Evolutionary conservation across 2,888 invertebrate genomes (phyloP).

Genomic region (Anthophora plumipes): DNA sequence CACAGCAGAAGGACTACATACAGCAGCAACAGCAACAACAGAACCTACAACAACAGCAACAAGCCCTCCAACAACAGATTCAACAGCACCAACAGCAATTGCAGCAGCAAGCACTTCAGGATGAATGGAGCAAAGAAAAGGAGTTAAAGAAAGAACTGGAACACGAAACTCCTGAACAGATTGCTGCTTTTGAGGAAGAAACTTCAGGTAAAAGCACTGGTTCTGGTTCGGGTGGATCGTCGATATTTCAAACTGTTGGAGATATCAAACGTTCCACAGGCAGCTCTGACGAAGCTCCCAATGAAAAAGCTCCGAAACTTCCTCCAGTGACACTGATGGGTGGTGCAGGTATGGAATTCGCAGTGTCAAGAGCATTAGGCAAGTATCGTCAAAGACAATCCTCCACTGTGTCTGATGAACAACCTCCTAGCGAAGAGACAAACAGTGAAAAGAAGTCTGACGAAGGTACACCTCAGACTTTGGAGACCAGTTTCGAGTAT

Average conservation of each 20-base stretch:
- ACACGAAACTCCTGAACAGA: slow-evolving; percentile 87
- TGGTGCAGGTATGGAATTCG: slow-evolving; percentile 92
- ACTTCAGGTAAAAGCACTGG: slow-evolving; percentile 87
- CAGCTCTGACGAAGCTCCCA: slow-evolving; percentile 87
- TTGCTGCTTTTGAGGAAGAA: slow-evolving; percentile 87
- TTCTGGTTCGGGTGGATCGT: slow-evolving; percentile 87
- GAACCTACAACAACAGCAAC: slow-evolving; percentile 71
- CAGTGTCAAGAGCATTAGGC: slow-evolving; percentile 92
- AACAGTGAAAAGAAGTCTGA: slow-evolving; percentile 81
- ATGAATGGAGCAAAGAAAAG: slow-evolving; percentile 86
- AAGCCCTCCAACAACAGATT: slow-evolving; percentile 80
- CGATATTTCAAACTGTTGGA: slow-evolving; percentile 90
- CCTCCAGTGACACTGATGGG: slow-evolving; percentile 86
- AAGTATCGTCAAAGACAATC: slow-evolving; percentile 92
- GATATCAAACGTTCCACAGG: slow-evolving; percentile 89
- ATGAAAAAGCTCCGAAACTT: slow-evolving; percentile 83
- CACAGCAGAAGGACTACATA: slow-evolving; percentile 64
- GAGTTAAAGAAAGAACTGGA: slow-evolving; percentile 86
- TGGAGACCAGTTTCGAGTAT: slow-evolving; percentile 77
- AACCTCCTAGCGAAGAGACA: slow-evolving; percentile 86
- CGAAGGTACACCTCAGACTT: slow-evolving; percentile 72
- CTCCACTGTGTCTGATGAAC: slow-evolving; percentile 90
- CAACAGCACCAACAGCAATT: slow-evolving; percentile 78
- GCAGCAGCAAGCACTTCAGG: slow-evolving; percentile 80
- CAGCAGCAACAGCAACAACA: slow-evolving; percentile 65